Base-by-base conservation (phyloP, 1,140 invertebrate genomes). In the Dendrolimus punctatus region DNA sequence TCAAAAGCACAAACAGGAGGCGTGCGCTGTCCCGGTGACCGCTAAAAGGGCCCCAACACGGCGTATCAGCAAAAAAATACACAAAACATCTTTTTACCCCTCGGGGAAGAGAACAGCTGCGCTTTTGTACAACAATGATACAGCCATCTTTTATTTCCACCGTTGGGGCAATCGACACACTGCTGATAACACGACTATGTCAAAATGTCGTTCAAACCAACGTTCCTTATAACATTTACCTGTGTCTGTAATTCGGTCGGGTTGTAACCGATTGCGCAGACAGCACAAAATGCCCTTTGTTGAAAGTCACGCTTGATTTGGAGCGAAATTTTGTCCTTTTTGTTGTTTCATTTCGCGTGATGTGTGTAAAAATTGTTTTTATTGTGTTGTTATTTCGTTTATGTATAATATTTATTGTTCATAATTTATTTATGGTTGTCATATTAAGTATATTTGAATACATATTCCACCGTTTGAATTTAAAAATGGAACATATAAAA, bases 221-320 rank as follows among this genome's bases (percentile, higher is more conserved):
- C 8, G 6, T 46, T 42, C 3, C 38, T 10, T 48, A 45, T 47
- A 44, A 51, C 50, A n/a, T 40, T 38, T 43, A 40, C 41, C 62
- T 62, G 41, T 37, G 23, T 73, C 48, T 58, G 51, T n/a, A 69
- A 73, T 66, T 68, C 61, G 43, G 73, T 46, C 47, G 71, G 43
- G 53, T 76, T 68, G 66, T 65, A 73, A 60, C 51, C 73, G 71
- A 74, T 79, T 71, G 68, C 74, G 57, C 65, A 73, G 60, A 58
- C 56, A 67, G 62, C 66, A 69, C 63, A 73, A 55, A 66, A 59
- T 67, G 66, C 77, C 80, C 74, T 75, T 77, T 80, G 74, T 78
- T 72, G 64, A 74, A 77, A 81, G 81, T 85, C 79, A 85, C 73
- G 81, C 71, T 80, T 82, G 76, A 82, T 85, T 85, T 78, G 72